A percentile compares a stretch with the other conserved stretches of the same genome.
phyloP scores from a whole-genome alignment of 2,797 vertebrate species.

The Amphiprion clarkii region DNA sequence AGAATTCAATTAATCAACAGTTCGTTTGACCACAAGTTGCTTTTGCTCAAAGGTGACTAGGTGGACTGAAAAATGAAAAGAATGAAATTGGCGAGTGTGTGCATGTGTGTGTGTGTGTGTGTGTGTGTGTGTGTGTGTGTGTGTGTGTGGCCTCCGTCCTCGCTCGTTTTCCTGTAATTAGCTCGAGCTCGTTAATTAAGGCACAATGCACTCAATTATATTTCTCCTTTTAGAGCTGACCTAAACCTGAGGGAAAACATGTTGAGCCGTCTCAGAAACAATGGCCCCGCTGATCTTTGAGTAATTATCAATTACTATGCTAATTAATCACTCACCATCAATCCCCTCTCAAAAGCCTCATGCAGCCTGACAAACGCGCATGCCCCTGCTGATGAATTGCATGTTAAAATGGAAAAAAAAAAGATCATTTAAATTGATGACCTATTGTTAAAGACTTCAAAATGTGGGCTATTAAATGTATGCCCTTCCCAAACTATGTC shows the following conservation, averaged over 20 bases:
- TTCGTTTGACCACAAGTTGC: not conserved
- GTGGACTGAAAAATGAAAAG: constrained; percentile 22
- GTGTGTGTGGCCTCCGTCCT: constrained; percentile 34
- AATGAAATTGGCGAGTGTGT: constrained; percentile 12
- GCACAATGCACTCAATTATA: constrained; percentile 80
- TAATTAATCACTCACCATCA: constrained; percentile 82
- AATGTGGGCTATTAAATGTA: not conserved
- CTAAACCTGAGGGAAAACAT: constrained; percentile 84
- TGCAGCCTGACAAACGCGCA: constrained; percentile 43
- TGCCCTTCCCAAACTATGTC: constrained; percentile 2
- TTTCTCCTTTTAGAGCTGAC: constrained; percentile 81
- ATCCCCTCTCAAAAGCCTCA: constrained; percentile 54
- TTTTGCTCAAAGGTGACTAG: constrained; percentile 33
- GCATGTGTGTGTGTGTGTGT: not conserved
- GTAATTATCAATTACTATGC: constrained; percentile 84
- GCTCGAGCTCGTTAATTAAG: constrained; percentile 81
- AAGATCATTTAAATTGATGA: constrained; percentile 18
- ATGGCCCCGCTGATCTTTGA: constrained; percentile 80
- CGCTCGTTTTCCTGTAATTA: constrained; percentile 77
- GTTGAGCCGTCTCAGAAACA: constrained; percentile 80
- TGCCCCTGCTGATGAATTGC: constrained; percentile 46
- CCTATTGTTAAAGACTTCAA: constrained; percentile 16
- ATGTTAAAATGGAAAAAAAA: constrained; percentile 49
- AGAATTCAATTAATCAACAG: not conserved
- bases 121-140: constrained; percentile 5